A percentile compares a stretch with the other conserved stretches of the same genome.
These are phyloP conservation scores for Hypanus sabinus DNA, from an alignment of 2,113 vertebrate genomes.

Conservation along the genomic window DNA sequence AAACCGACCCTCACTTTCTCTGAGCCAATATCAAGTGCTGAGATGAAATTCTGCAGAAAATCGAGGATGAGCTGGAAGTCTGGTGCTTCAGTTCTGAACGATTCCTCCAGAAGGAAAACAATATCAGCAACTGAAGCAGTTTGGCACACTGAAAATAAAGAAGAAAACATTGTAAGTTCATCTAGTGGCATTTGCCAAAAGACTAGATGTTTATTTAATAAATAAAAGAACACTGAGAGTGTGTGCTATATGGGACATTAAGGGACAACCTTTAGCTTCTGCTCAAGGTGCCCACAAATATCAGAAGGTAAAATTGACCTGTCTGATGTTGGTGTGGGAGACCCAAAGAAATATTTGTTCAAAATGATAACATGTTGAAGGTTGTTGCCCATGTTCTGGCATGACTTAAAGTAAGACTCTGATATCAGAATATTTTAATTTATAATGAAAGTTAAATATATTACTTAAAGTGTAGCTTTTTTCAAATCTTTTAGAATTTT, in stretches of 20 bases:
- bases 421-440: too few relatives aligned
- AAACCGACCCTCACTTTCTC: slow-evolving; percentile 59
- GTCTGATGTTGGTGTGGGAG: not conserved
- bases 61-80: slow-evolving; percentile 58
- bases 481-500: too few relatives aligned
- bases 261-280: not conserved
- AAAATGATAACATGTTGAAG: too few relatives aligned
- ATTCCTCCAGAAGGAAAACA: slow-evolving; percentile 72
- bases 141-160: slow-evolving; percentile 58
- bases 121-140: slow-evolving; percentile 58
- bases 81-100: slow-evolving; percentile 45
- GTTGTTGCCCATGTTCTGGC: too few relatives aligned
- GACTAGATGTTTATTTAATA: not conserved
- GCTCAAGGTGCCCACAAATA: not conserved
- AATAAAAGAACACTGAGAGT: not conserved
- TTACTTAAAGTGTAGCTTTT: too few relatives aligned
- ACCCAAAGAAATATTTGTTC: not conserved
- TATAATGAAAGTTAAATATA: too few relatives aligned
- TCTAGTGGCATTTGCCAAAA: not conserved
- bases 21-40: slow-evolving; percentile 48
- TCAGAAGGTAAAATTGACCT: not conserved
- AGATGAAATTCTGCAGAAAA: slow-evolving; percentile 62
- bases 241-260: too few relatives aligned
- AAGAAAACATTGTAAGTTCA: not conserved
- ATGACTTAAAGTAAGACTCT: too few relatives aligned